Evolutionary conservation across 1,140 invertebrate species (phyloP).

Genomic region (Asbolus verrucosus): DNA sequence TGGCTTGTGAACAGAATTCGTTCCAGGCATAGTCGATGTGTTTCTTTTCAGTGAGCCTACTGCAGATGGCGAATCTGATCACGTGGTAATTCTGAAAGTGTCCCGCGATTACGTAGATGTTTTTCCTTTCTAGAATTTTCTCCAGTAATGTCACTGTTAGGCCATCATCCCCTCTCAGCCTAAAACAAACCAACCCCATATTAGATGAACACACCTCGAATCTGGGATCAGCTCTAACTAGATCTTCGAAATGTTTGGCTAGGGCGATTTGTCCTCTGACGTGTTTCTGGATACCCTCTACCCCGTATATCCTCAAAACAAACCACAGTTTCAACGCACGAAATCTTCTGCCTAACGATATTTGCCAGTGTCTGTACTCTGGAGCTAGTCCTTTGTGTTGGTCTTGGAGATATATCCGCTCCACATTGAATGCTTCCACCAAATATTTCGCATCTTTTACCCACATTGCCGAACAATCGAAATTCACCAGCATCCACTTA

Average conservation of each 20-base stretch:
- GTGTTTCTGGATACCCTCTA: slow-evolving; percentile 82
- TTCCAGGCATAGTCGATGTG: slow-evolving; percentile 89
- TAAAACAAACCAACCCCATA: slow-evolving; percentile 91
- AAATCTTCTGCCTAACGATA: slow-evolving; percentile 91
- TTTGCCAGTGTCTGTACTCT: slow-evolving; percentile 96
- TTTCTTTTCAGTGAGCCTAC: slow-evolving; percentile 73
- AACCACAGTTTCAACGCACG: slow-evolving; percentile 96
- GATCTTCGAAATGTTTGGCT: slow-evolving; percentile 81
- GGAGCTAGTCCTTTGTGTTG: slow-evolving; percentile 78
- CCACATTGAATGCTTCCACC: slow-evolving; percentile 91
- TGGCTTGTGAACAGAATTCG: slow-evolving; percentile 75
- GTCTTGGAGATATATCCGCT: slow-evolving; percentile 89
- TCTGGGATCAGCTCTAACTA: slow-evolving; percentile 76
- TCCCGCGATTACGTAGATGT: slow-evolving; percentile 88
- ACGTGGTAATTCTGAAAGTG: slow-evolving; percentile 76
- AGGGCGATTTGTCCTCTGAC: slow-evolving; percentile 82
- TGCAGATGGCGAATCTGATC: slow-evolving; percentile 88
- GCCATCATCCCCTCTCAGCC: slow-evolving; percentile 82
- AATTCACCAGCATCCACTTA: slow-evolving; percentile 94
- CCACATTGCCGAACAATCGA: slow-evolving; percentile 93
- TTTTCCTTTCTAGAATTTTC: slow-evolving; percentile 79
- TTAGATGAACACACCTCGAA: slow-evolving; percentile 75
- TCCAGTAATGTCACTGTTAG: slow-evolving; percentile 81
- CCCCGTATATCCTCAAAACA: slow-evolving; percentile 86
- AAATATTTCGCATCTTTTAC: slow-evolving; percentile 86